A percentile compares a stretch with the other conserved stretches of the same genome.
phyloP scores from a whole-genome alignment of 2,888 invertebrate species.

The Drosophila multiciliata region DNA sequence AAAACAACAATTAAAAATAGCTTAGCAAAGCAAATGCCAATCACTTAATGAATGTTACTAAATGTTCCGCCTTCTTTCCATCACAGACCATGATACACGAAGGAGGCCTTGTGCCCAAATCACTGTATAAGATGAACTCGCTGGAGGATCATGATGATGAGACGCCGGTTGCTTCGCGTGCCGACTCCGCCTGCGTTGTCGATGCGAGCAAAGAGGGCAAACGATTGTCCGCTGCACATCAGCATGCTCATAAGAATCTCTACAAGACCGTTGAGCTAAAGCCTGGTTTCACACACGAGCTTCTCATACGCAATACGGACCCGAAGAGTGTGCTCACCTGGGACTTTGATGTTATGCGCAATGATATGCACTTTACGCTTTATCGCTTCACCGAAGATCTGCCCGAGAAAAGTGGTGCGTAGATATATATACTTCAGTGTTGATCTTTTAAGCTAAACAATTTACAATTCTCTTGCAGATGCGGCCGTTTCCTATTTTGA shows the following conservation, averaged over 20 bases:
- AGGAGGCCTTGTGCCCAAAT: constrained; percentile 95
- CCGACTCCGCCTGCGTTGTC: constrained; percentile 20
- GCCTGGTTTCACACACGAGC: constrained; percentile 89
- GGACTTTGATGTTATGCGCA: constrained; percentile 97
- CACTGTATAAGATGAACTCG: constrained; percentile 89
- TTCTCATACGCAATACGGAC: constrained; percentile 92
- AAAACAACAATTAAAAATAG: constrained; percentile 15
- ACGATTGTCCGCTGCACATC: constrained; percentile 62
- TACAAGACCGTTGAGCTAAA: constrained; percentile 83
- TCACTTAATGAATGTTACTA: constrained; percentile 9
- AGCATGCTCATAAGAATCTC: constrained; percentile 82
- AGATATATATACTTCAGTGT: background rate
- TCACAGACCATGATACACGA: constrained; percentile 92
- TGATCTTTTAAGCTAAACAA: background rate
- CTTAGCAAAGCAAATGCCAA: constrained; percentile 25
- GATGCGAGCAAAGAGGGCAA: constrained; percentile 46
- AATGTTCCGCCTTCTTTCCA: constrained; percentile 14
- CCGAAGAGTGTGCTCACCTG: constrained; percentile 96
- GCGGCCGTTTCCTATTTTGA: constrained; percentile 87
- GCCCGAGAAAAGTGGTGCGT: constrained; percentile 81
- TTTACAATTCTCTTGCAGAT: constrained; percentile 71
- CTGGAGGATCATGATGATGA: constrained; percentile 76
- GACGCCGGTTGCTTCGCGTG: constrained; percentile 32
- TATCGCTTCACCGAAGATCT: constrained; percentile 84
- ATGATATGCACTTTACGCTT: constrained; percentile 94